These are phyloP conservation scores for Helicolenus hilgendorfi DNA, from an alignment of 2,797 vertebrate species.

Conservation along the genomic window DNA sequence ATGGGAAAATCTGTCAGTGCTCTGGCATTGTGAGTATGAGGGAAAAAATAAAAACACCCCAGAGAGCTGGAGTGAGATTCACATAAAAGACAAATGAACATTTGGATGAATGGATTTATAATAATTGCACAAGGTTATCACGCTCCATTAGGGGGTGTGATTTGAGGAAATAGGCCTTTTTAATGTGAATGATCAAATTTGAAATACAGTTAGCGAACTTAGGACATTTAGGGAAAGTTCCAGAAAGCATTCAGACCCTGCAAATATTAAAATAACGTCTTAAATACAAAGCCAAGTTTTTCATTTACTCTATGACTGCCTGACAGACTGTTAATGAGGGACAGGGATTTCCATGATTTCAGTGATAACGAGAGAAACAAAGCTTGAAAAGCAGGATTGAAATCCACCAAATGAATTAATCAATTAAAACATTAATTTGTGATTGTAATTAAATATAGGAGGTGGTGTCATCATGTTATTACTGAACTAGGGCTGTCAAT, in stretches of 20 bases:
- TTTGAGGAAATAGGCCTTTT: conserved; percentile 1
- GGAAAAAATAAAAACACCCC: conserved; percentile 14
- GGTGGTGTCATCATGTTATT: conserved; percentile 8
- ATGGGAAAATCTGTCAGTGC: conserved; percentile 35
- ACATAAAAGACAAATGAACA: conserved; percentile 24
- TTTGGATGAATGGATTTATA: conserved; percentile 35
- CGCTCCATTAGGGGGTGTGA: background rate
- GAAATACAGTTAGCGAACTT: background rate
- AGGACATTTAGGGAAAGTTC: background rate
- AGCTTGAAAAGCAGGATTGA: background rate
- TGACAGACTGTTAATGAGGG: conserved; percentile 18
- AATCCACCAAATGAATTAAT: conserved; percentile 22
- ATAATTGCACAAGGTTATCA: conserved; percentile 32
- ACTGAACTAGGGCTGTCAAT: too few species aligned
- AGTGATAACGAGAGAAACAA: background rate
- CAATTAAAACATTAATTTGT: conserved; percentile 8
- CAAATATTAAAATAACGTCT: background rate
- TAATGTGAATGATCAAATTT: conserved; percentile 8
- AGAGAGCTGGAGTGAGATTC: background rate
- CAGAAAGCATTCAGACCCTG: background rate
- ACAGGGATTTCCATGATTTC: conserved; percentile 7
- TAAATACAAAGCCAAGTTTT: background rate
- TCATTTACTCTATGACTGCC: background rate
- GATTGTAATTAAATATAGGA: conserved; percentile 23
- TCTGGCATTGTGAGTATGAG: background rate